Conservation (phyloP, 2,113 vertebrate genomes). For the Paramisgurnus dabryanus region DNA sequence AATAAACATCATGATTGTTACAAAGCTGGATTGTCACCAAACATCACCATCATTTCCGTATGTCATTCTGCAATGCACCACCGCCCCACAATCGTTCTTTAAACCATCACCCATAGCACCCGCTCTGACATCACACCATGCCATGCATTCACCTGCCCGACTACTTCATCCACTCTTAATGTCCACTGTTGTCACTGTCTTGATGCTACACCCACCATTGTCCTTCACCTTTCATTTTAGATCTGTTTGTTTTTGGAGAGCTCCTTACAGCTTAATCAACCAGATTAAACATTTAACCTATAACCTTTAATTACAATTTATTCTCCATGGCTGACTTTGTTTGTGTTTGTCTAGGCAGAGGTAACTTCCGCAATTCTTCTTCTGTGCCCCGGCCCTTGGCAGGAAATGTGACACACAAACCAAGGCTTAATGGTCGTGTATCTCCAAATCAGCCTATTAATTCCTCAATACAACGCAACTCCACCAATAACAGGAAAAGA, state of each 20-base stretch:
- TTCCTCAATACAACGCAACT: conserved; percentile 59
- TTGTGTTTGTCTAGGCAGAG: conserved; percentile 68
- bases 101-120: conserved; percentile 22
- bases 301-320: background rate
- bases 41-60: conserved; percentile 24
- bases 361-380: conserved; percentile 44
- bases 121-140: conserved; percentile 25
- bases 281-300: conserved; percentile 31
- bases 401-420: conserved; percentile 58
- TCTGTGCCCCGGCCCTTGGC: conserved; percentile 60
- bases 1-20: conserved; percentile 4
- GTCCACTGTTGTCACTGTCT: conserved; percentile 9
- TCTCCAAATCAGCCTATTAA: conserved; percentile 53
- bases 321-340: conserved; percentile 36
- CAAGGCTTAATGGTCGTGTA: conserved; percentile 38
- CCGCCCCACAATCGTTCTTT: background rate
- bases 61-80: conserved; percentile 12
- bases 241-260: conserved; percentile 18
- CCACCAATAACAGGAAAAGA: conserved; percentile 59
- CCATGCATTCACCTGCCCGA: conserved; percentile 16
- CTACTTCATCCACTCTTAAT: conserved; percentile 19
- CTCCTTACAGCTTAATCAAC: conserved; percentile 24
- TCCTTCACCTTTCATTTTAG: background rate
- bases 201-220: conserved; percentile 26
- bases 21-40: conserved; percentile 13